These are phyloP conservation scores for Hyphantria cunea DNA, from an alignment of 1,140 invertebrate species.

Conservation along the genomic window DNA sequence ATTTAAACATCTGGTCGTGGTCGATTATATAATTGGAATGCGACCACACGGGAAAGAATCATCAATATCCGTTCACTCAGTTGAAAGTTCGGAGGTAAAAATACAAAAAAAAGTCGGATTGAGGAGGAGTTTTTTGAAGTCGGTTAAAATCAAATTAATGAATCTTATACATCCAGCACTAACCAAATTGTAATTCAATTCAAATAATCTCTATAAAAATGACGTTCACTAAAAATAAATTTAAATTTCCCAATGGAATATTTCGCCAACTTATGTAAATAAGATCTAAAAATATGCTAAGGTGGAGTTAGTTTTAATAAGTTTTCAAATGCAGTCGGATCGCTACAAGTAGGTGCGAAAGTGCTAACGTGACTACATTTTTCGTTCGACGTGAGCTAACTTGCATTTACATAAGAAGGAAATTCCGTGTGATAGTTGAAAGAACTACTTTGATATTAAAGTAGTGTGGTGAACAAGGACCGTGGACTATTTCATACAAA, in stretches of 20 bases:
- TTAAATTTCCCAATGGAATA: constrained; percentile 22
- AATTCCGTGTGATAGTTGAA: constrained; percentile 44
- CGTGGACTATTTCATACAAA: not conserved
- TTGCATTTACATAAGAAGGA: constrained; percentile 42
- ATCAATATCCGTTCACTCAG: too few relatives aligned
- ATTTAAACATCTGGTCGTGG: too few relatives aligned
- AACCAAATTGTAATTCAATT: not conserved
- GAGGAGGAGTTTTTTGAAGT: too few relatives aligned
- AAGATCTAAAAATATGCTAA: constrained; percentile 25
- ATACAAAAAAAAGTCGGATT: too few relatives aligned
- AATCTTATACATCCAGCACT: too few relatives aligned
- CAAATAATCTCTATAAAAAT: not conserved
- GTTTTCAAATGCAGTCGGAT: constrained; percentile 34
- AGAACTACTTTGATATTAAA: constrained; percentile 12
- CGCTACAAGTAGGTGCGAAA: constrained; percentile 40
- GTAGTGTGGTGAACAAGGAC: not conserved
- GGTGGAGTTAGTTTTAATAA: constrained; percentile 35
- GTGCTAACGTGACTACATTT: constrained; percentile 33
- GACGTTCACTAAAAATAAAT: constrained; percentile 1
- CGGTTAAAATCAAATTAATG: too few relatives aligned
- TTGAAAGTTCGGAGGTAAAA: too few relatives aligned
- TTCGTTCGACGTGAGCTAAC: constrained; percentile 26
- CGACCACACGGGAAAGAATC: too few relatives aligned
- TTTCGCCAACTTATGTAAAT: constrained; percentile 27
- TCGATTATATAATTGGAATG: too few relatives aligned